These are phyloP conservation scores for Lichenostomus cassidix DNA, from an alignment of 2,113 vertebrate species.

Conservation along the genomic window DNA sequence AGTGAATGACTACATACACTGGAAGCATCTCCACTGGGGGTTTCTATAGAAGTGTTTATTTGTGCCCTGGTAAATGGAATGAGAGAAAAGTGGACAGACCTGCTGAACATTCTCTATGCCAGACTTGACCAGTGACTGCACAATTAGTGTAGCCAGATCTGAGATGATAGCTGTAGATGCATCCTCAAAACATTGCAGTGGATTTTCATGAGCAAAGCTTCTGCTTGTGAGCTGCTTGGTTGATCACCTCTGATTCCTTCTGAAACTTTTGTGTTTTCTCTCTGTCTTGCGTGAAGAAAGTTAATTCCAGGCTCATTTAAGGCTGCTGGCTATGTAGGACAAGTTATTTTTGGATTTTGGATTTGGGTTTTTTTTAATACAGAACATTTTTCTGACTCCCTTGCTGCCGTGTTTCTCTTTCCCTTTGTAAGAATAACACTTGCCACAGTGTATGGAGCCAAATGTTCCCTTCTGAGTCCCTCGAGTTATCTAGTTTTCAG, in stretches of 20 bases:
- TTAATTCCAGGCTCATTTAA: constrained; percentile 5
- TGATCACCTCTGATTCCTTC: neutral
- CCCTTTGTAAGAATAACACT: constrained; percentile 22
- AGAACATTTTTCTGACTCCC: constrained; percentile 1
- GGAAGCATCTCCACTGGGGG: neutral
- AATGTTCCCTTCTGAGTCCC: constrained; percentile 1
- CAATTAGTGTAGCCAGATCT: neutral
- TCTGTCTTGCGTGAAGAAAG: neutral
- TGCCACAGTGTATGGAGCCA: neutral
- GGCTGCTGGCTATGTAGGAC: constrained; percentile 42
- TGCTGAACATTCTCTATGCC: neutral
- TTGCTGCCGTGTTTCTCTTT: constrained; percentile 1
- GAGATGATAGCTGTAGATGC: neutral
- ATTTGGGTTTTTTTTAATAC: neutral
- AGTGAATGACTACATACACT: neutral
- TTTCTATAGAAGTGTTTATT: neutral
- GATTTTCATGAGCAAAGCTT: neutral
- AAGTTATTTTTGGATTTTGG: constrained; percentile 45
- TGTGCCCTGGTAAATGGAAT: neutral
- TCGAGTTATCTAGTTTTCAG: neutral
- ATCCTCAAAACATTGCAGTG: neutral
- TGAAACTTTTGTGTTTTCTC: neutral
- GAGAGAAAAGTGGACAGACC: neutral
- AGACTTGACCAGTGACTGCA: neutral
- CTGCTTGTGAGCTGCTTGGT: neutral